These are phyloP conservation scores for Bombyx huttoni DNA, from an alignment of 2,888 invertebrate species.

Conservation along the genomic window DNA sequence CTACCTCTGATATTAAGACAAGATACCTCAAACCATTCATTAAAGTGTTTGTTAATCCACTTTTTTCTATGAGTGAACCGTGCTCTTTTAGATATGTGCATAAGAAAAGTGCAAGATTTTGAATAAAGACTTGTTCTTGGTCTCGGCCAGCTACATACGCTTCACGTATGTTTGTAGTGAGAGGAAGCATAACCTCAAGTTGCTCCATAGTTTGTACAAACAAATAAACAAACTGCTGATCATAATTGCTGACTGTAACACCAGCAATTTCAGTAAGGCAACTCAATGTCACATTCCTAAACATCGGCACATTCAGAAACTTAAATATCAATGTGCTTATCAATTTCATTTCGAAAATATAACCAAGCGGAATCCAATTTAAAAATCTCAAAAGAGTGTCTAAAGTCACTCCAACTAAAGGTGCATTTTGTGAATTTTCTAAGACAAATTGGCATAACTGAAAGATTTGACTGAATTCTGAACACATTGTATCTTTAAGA, in stretches of 20 bases:
- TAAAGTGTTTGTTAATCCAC: slow-evolving; percentile 81
- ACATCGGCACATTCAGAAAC: slow-evolving; percentile 97
- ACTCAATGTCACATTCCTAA: slow-evolving; percentile 97
- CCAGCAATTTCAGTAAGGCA: slow-evolving; percentile 98
- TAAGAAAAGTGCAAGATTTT: slow-evolving; percentile 96
- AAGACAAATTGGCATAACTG: slow-evolving; percentile 97
- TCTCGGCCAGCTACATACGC: slow-evolving; percentile 95
- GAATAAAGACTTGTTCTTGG: slow-evolving; percentile 98
- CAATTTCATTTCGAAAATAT: slow-evolving; percentile 98
- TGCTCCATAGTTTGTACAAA: slow-evolving; percentile 95
- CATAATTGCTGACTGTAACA: slow-evolving; percentile 90
- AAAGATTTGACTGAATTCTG: slow-evolving; percentile 98
- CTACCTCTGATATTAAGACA: slow-evolving; percentile 95
- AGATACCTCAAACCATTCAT: slow-evolving; percentile 89
- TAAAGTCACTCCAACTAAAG: slow-evolving; percentile 94
- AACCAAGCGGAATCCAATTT: slow-evolving; percentile 99
- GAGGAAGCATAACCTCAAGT: slow-evolving; percentile 91
- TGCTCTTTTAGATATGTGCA: slow-evolving; percentile 98
- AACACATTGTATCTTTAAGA: slow-evolving; percentile 99
- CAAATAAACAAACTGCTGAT: slow-evolving; percentile 91
- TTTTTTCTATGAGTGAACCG: slow-evolving; percentile 88
- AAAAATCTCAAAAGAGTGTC: slow-evolving; percentile 97
- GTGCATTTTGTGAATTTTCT: slow-evolving; percentile 97
- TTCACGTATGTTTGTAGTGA: slow-evolving; percentile 91
- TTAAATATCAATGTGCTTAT: slow-evolving; percentile 95